phyloP scores from a whole-genome alignment of 2,888 invertebrate genomes.

The Lithophane leautieri region DNA sequence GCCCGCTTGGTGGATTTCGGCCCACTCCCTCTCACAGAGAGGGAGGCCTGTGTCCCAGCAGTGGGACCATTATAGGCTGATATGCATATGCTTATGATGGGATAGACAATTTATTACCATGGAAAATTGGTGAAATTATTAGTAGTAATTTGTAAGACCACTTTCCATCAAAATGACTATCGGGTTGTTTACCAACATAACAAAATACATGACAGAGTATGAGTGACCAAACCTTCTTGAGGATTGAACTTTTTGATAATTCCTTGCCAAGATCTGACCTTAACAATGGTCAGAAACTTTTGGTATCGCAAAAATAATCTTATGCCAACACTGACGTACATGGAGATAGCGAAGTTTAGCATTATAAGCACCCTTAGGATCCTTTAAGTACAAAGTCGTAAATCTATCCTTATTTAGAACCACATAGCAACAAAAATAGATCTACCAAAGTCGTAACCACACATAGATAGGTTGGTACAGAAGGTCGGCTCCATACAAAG shows the following conservation, averaged over 20 bases:
- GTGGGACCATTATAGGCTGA: too few species aligned
- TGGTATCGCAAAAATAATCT: background rate
- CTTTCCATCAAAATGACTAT: too few species aligned
- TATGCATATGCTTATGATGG: too few species aligned
- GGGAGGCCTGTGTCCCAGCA: too few species aligned
- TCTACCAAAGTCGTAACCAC: background rate
- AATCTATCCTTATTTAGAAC: background rate
- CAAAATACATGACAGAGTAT: background rate
- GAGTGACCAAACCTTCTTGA: background rate
- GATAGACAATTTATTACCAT: too few species aligned
- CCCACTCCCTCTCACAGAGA: too few species aligned
- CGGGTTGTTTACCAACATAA: background rate
- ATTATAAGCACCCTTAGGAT: background rate
- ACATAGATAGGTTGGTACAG: background rate
- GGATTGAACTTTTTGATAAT: too few species aligned
- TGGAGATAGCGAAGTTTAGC: background rate
- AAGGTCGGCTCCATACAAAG: background rate
- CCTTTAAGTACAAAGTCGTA: background rate
- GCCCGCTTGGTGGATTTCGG: too few species aligned
- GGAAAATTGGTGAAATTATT: too few species aligned
- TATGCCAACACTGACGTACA: background rate
- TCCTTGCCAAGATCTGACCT: background rate
- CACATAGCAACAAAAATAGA: background rate
- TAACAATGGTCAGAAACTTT: background rate
- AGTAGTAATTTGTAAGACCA: too few species aligned